phyloP scores from a whole-genome alignment of 2,113 vertebrate species.

The Arenaria interpres region DNA sequence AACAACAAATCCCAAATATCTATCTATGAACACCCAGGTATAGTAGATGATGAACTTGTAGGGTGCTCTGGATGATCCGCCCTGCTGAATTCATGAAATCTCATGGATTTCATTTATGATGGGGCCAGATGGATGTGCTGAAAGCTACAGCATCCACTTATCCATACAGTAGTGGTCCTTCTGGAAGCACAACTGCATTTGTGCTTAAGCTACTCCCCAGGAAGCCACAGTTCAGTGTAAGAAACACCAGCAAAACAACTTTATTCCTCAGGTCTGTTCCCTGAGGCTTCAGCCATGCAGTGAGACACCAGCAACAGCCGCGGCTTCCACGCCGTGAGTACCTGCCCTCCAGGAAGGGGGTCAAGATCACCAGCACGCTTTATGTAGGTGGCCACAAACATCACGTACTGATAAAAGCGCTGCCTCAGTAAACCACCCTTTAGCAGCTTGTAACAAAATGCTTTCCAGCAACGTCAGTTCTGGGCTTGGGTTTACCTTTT shows the following conservation, averaged over 20 bases:
- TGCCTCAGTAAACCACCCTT: not conserved
- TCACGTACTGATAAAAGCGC: not conserved
- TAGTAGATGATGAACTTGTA: not conserved
- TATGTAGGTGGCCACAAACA: not conserved
- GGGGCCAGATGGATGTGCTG: not conserved
- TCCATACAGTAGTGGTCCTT: not conserved
- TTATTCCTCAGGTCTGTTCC: not conserved
- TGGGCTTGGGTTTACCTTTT: conserved; percentile 30
- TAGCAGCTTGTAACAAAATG: not conserved
- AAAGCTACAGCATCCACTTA: not conserved
- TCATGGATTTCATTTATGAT: not conserved
- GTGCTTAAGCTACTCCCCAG: not conserved
- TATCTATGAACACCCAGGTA: not conserved
- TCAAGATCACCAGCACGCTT: not conserved
- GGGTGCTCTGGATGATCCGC: not conserved
- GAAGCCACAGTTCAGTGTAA: not conserved
- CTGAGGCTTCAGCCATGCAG: not conserved
- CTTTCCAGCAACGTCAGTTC: conserved; percentile 9
- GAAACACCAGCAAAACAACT: not conserved
- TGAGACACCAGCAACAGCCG: not conserved
- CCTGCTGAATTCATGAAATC: not conserved
- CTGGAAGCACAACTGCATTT: not conserved
- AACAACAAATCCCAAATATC: not conserved
- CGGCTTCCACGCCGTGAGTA: not conserved
- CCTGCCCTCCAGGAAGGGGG: not conserved